Evolutionary conservation across 1,140 invertebrate species (phyloP).

Genomic region (Delia radicum): DNA sequence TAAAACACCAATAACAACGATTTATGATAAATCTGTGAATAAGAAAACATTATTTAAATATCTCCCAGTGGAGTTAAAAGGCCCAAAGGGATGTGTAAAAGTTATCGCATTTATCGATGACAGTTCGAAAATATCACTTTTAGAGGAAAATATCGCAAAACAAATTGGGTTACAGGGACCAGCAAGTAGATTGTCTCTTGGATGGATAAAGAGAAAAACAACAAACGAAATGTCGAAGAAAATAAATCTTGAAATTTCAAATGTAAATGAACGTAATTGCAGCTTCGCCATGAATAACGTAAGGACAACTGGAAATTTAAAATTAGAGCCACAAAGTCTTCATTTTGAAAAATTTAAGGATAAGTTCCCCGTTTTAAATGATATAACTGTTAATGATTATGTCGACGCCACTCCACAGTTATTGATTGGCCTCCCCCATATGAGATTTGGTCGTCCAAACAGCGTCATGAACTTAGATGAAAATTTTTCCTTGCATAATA

Average conservation of each 20-base stretch:
- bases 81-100: neutral
- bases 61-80: slow-evolving; percentile 1
- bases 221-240: neutral
- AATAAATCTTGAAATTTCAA: slow-evolving; percentile 13
- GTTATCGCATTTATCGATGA: slow-evolving; percentile 19
- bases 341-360: neutral
- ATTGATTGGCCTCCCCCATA: slow-evolving; percentile 8
- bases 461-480: slow-evolving; percentile 4
- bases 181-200: neutral
- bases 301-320: neutral
- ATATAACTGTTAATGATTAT: slow-evolving; percentile 9
- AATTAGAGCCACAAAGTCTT: neutral
- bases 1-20: neutral
- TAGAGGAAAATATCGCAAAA: slow-evolving; percentile 9
- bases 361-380: neutral
- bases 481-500: slow-evolving; percentile 10
- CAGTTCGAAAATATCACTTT: neutral
- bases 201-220: slow-evolving; percentile 8
- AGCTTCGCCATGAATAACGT: slow-evolving; percentile 9
- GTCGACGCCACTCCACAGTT: neutral
- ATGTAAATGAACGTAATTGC: neutral
- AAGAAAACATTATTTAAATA: slow-evolving; percentile 21
- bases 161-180: slow-evolving; percentile 5
- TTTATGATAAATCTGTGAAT: neutral
- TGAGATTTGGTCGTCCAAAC: neutral